Evolutionary conservation across 2,888 invertebrate species (phyloP), one percentile per base, ranked within the genome.

Genomic region (Leptinotarsa rubiginosa): DNA sequence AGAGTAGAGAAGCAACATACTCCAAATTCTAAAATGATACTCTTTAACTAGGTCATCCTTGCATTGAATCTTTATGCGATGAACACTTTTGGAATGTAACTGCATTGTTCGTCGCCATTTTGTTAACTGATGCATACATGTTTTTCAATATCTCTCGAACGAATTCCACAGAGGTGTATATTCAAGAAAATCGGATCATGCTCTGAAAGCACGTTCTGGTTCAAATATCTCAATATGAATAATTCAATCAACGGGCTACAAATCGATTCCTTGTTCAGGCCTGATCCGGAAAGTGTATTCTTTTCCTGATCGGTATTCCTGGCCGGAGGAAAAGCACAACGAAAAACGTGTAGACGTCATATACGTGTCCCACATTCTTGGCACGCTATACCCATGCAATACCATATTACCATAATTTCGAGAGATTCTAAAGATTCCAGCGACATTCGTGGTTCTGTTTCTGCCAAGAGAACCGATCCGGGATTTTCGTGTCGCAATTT

Each of bases 391-490:
- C 18, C n/a, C 41, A n/a, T 62, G 31, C 62, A 16, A 62, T 3
- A 62, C 1, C 13, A 41, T 41, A 62, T 62, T 62, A 31, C 62
- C 62, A 62, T 62, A 62, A 31, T 62, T 13, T 56, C 22, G 22
- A 20, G 56, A 56, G 56, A 56, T 56, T 62, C 31, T 31, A 41
- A n/a, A 41, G 62, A 62, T 62, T 31, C 41, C 15, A 41, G 31
- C 31, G 18, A 62, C 13, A 62, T 62, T 62, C 62, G 16, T n/a
- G 31, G 31, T 16, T 41, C 62, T 16, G 15, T 62, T 41, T 62
- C n/a, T 62, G 41, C n/a, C 10, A 3, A 4, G 20, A 62, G 41
- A 2, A 12, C 62, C 31, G 16, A 22, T 16, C 31, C 12, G 31
- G 62, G 62, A 62, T 62, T 31, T 62, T 31, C 2, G 7, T 4